phyloP scores from a whole-genome alignment of 2,113 vertebrate species.

The Siniperca knerii region DNA sequence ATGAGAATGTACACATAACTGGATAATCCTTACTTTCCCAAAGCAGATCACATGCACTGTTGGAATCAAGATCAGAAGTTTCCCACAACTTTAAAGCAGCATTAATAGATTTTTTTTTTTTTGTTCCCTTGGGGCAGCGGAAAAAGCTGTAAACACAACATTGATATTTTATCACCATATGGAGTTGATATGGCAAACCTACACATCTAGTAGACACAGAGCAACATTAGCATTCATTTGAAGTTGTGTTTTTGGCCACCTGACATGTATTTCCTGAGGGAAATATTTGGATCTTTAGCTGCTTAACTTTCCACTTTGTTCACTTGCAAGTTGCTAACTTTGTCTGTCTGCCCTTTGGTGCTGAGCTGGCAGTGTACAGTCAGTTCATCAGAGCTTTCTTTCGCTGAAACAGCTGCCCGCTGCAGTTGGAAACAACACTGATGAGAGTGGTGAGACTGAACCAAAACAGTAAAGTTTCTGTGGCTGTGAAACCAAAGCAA shows the following conservation, averaged over 20 bases:
- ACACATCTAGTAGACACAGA: background rate
- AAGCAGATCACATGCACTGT: constrained; percentile 29
- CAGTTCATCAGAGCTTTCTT: too few relatives aligned
- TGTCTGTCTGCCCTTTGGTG: background rate
- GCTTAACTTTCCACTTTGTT: background rate
- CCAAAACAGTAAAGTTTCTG: too few relatives aligned
- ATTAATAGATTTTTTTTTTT: background rate
- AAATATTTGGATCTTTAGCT: background rate
- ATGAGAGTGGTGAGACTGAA: too few relatives aligned
- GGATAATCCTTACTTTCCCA: constrained; percentile 27
- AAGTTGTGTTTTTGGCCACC: background rate
- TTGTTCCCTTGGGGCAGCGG: background rate
- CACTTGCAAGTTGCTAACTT: background rate
- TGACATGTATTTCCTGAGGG: background rate
- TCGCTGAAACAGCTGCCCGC: background rate
- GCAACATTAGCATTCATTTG: background rate
- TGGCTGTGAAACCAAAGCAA: background rate
- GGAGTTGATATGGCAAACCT: background rate
- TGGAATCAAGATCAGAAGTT: constrained; percentile 37
- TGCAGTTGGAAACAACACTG: too few relatives aligned
- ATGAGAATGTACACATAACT: constrained; percentile 6
- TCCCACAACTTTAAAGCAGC: background rate
- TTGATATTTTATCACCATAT: background rate
- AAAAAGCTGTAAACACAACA: background rate
- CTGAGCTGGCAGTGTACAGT: background rate